Conservation (phyloP, 2,888 invertebrate species). For the Crocallis elinguaria region DNA sequence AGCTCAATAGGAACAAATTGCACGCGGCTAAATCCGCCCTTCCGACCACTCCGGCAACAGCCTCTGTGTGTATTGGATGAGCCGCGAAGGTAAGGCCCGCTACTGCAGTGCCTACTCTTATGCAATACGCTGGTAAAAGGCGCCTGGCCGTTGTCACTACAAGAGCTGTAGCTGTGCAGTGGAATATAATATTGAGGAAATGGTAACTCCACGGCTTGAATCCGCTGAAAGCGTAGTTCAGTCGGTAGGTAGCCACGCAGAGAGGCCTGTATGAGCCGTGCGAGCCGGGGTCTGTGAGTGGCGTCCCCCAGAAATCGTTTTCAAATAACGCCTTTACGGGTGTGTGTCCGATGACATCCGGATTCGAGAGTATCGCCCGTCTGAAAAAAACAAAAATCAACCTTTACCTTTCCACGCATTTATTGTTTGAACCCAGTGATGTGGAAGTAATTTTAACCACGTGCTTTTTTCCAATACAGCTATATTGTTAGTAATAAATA, state of each 20-base stretch:
- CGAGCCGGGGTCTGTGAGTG: constrained; percentile 95
- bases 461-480: no score
- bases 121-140: constrained; percentile 86
- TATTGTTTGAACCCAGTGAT: no score
- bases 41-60: constrained; percentile 97
- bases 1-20: constrained; percentile 94
- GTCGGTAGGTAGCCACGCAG: constrained; percentile 94
- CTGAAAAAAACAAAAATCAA: constrained; percentile 89
- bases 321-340: constrained; percentile 92
- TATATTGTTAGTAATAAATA: no score
- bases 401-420: no score
- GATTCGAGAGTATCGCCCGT: constrained; percentile 97
- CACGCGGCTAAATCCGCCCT: constrained; percentile 97
- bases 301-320: constrained; percentile 99
- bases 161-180: constrained; percentile 92
- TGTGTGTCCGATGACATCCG: constrained; percentile 94
- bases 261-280: constrained; percentile 99
- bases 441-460: no score
- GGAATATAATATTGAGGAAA: constrained; percentile 93
- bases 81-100: constrained; percentile 95
- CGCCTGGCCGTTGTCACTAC: constrained; percentile 91
- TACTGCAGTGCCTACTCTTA: constrained; percentile 88
- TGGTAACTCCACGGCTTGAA: constrained; percentile 94
- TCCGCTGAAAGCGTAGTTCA: constrained; percentile 92
- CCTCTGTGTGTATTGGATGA: constrained; percentile 98